Conservation (phyloP, 2,888 invertebrate genomes). For the Apodemia zela region DNA sequence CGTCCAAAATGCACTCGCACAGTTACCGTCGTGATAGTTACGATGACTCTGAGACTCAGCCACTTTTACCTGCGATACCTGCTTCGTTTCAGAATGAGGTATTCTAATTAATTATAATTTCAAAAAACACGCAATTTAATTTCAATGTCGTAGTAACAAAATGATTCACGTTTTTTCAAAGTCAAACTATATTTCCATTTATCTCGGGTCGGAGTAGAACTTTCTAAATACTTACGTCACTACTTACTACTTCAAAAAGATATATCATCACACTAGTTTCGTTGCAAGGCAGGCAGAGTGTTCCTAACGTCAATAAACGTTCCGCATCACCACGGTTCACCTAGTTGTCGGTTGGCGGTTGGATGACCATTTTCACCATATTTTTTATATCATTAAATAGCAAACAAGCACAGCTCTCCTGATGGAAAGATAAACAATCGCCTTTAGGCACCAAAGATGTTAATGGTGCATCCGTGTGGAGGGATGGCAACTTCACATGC, state of each 20-base stretch:
- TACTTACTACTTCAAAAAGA: background rate
- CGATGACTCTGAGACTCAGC: slow-evolving; percentile 52
- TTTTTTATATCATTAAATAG: too few species aligned
- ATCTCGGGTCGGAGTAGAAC: background rate
- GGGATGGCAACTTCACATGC: too few species aligned
- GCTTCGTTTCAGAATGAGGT: slow-evolving; percentile 48
- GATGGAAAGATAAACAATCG: too few species aligned
- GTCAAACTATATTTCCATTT: background rate
- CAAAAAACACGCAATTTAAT: background rate
- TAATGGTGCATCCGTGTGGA: too few species aligned
- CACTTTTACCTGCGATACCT: slow-evolving; percentile 52
- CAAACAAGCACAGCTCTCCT: too few species aligned
- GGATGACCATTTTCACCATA: too few species aligned
- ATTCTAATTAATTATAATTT: background rate
- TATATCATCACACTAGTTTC: too few species aligned
- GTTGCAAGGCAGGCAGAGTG: too few species aligned
- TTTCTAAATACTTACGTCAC: slow-evolving; percentile 2
- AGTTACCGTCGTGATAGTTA: slow-evolving; percentile 44
- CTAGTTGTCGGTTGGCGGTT: too few species aligned
- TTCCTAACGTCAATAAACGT: too few species aligned
- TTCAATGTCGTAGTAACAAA: background rate
- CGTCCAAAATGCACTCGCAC: slow-evolving; percentile 54
- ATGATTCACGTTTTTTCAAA: background rate
- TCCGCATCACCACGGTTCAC: too few species aligned
- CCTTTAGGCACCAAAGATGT: too few species aligned